Evolutionary conservation across 2,888 invertebrate genomes (phyloP).

Genomic region (Pomacea canaliculata): DNA sequence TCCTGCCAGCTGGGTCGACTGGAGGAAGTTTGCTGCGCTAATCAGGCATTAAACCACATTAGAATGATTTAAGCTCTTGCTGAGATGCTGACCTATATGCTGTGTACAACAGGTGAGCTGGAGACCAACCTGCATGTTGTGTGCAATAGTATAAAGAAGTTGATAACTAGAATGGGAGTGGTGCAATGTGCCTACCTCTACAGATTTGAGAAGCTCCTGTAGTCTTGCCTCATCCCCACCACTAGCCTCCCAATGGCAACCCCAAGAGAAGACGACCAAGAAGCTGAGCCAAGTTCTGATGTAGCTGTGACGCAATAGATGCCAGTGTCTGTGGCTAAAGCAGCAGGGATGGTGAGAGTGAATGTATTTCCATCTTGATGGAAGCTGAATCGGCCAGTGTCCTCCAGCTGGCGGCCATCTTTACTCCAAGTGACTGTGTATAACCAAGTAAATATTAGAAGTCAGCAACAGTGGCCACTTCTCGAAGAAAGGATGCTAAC

Average conservation of each 20-base stretch:
- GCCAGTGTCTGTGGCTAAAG: constrained; percentile 61
- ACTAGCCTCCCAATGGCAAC: constrained; percentile 53
- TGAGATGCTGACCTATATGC: too few species aligned
- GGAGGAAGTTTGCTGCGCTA: too few species aligned
- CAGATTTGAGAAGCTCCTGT: constrained; percentile 36
- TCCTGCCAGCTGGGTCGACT: too few species aligned
- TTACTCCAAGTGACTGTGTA: constrained; percentile 59
- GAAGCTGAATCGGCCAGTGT: constrained; percentile 57
- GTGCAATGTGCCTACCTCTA: constrained; percentile 27
- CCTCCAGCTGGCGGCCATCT: constrained; percentile 49
- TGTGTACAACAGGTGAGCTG: too few species aligned
- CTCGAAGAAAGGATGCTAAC: too few species aligned
- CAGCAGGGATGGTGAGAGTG: constrained; percentile 59
- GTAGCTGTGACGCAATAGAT: constrained; percentile 51
- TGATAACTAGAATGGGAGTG: too few species aligned
- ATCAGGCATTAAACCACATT: too few species aligned
- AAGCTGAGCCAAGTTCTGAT: constrained; percentile 49
- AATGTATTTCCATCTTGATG: constrained; percentile 45
- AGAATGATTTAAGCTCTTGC: too few species aligned
- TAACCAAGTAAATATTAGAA: neutral
- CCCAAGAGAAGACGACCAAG: constrained; percentile 57
- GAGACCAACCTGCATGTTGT: too few species aligned
- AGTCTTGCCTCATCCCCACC: constrained; percentile 50
- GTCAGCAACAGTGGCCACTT: neutral
- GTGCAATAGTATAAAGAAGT: too few species aligned